phyloP scores from a whole-genome alignment of 2,888 invertebrate genomes.

The Rotaria magnacalcarata region DNA sequence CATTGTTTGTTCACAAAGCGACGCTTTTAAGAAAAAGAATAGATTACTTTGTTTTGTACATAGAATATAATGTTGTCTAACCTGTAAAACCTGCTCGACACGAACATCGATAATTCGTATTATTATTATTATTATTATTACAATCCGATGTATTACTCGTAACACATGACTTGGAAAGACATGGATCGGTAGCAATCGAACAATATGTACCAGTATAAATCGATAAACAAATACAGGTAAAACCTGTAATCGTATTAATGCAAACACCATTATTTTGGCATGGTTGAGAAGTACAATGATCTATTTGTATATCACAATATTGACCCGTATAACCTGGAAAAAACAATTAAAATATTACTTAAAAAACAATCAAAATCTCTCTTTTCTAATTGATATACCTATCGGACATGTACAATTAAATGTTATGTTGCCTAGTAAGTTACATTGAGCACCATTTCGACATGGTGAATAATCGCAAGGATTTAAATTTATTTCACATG shows the following conservation, averaged over 20 bases:
- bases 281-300: slow-evolving; percentile 37
- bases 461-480: slow-evolving; percentile 60
- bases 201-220: slow-evolving; percentile 37
- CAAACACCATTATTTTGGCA: slow-evolving; percentile 43
- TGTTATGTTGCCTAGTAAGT: background rate
- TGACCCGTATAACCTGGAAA: slow-evolving; percentile 16
- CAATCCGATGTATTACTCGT: slow-evolving; percentile 28
- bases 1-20: slow-evolving; percentile 3
- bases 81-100: slow-evolving; percentile 42
- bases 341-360: background rate
- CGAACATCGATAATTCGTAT: slow-evolving; percentile 32
- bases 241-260: slow-evolving; percentile 14
- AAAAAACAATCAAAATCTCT: background rate
- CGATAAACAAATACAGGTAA: slow-evolving; percentile 30
- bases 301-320: slow-evolving; percentile 33
- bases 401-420: slow-evolving; percentile 37
- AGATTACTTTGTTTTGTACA: background rate
- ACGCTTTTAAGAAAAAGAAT: background rate
- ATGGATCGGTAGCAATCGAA: background rate
- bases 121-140: slow-evolving; percentile 34
- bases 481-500: slow-evolving; percentile 39
- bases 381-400: background rate
- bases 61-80: background rate
- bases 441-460: slow-evolving; percentile 66
- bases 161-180: slow-evolving; percentile 38